These are phyloP conservation scores for Ellobius talpinus DNA, from an alignment of 2,113 vertebrate genomes.

Conservation along the genomic window DNA sequence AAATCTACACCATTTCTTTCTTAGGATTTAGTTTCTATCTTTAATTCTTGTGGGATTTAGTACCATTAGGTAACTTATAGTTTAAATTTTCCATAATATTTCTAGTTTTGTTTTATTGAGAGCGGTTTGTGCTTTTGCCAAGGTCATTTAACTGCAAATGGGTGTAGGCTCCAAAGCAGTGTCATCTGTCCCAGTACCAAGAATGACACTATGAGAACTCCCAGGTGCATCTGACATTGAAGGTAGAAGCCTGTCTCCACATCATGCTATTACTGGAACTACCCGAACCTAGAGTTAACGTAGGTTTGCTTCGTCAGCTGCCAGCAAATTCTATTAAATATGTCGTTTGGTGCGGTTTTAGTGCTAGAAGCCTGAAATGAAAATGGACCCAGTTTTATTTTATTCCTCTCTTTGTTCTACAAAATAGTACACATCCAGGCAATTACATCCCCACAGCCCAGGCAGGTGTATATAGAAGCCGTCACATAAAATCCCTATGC, in stretches of 20 bases:
- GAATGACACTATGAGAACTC: neutral
- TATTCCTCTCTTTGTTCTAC: neutral
- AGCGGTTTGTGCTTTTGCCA: neutral
- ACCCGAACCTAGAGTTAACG: neutral
- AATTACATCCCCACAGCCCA: slow-evolving; percentile 17
- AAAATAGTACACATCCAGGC: neutral
- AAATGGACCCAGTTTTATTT: slow-evolving; percentile 59
- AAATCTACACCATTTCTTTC: neutral
- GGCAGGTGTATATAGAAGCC: slow-evolving; percentile 72
- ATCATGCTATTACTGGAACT: neutral
- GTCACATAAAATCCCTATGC: slow-evolving; percentile 74
- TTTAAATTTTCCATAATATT: neutral
- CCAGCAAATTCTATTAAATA: slow-evolving; percentile 33
- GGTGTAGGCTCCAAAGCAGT: neutral
- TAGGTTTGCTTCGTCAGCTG: neutral
- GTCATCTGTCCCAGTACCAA: neutral
- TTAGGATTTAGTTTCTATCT: neutral
- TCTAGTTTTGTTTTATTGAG: slow-evolving; percentile 15
- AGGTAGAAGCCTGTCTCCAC: neutral
- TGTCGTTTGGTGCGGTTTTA: slow-evolving; percentile 53
- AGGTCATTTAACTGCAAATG: neutral
- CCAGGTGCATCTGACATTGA: neutral
- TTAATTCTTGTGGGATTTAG: neutral
- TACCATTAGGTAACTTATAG: neutral
- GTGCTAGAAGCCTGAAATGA: slow-evolving; percentile 18